A percentile compares a stretch with the other conserved stretches of the same genome.
phyloP scores from a whole-genome alignment of 2,888 invertebrate genomes.

The Pedicia rivosa region DNA sequence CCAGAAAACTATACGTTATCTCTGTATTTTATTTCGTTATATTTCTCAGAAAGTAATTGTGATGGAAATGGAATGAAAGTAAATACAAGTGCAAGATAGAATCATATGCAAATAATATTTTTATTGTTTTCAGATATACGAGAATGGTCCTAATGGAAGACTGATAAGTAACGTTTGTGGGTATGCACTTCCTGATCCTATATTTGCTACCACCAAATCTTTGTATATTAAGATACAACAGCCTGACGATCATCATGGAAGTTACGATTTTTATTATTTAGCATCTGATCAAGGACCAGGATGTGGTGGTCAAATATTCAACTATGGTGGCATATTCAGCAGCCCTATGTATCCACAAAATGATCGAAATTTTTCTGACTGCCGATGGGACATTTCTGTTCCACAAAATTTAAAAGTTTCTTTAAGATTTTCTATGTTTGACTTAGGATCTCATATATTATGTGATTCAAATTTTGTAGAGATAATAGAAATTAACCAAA shows the following conservation, averaged over 20 bases:
- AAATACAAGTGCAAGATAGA: conserved; percentile 30
- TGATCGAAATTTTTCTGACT: conserved; percentile 38
- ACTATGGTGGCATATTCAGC: conserved; percentile 43
- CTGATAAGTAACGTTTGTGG: conserved; percentile 37
- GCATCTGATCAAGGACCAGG: conserved; percentile 31
- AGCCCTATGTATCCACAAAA: conserved; percentile 53
- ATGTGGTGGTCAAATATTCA: conserved; percentile 50
- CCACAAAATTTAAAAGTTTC: conserved; percentile 36
- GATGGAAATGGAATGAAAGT: conserved; percentile 23
- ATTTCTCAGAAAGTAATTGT: conserved; percentile 24
- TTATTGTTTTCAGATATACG: conserved; percentile 31
- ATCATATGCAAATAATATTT: conserved; percentile 11
- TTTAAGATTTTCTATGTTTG: conserved; percentile 39
- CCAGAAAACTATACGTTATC: conserved; percentile 52
- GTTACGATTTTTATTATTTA: conserved; percentile 14
- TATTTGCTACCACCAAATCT: conserved; percentile 54
- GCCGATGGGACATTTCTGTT: conserved; percentile 46
- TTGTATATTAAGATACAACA: conserved; percentile 38
- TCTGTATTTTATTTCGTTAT: conserved; percentile 43
- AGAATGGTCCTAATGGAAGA: conserved; percentile 27
- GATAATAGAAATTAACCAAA: conserved; percentile 36
- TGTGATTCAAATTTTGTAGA: conserved; percentile 51
- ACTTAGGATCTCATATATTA: conserved; percentile 40
- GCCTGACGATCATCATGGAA: conserved; percentile 8
- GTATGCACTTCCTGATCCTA: conserved; percentile 34